phyloP scores from a whole-genome alignment of 2,113 vertebrate genomes.

The Gymnarchus niloticus region DNA sequence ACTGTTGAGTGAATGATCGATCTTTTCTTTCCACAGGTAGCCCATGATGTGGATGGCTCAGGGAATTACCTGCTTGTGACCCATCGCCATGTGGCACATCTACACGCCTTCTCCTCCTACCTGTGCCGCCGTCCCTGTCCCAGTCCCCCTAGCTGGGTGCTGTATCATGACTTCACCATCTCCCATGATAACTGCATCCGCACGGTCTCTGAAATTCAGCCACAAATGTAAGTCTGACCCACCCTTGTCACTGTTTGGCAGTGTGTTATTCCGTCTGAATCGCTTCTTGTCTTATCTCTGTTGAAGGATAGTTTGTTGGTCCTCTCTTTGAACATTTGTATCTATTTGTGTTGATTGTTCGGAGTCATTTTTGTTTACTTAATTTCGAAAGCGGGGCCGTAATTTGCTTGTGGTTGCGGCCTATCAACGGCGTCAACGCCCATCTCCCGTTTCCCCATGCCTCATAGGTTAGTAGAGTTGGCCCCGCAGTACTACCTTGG shows the following conservation, averaged over 20 bases:
- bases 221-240: slow-evolving; percentile 74
- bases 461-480: slow-evolving; percentile 77
- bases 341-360: not conserved
- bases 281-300: not conserved
- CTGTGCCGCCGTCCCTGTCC: slow-evolving; percentile 48
- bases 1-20: not conserved
- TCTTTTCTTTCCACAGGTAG: slow-evolving; percentile 35
- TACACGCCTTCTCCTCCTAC: slow-evolving; percentile 69
- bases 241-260: not conserved
- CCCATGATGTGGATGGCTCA: slow-evolving; percentile 69
- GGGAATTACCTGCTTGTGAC: slow-evolving; percentile 82
- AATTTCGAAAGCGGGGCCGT: not conserved
- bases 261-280: not conserved
- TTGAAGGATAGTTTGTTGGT: not conserved
- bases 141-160: slow-evolving; percentile 71
- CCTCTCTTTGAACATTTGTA: not conserved
- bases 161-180: slow-evolving; percentile 80
- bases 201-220: slow-evolving; percentile 77
- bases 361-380: not conserved
- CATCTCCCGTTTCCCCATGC: not conserved
- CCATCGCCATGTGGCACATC: slow-evolving; percentile 77
- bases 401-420: not conserved
- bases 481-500: slow-evolving; percentile 87
- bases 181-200: slow-evolving; percentile 79
- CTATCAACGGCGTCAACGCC: too few species aligned